phyloP scores from a whole-genome alignment of 92 coral and sea anemone genomes.

The Epizoanthus ramosus region DNA sequence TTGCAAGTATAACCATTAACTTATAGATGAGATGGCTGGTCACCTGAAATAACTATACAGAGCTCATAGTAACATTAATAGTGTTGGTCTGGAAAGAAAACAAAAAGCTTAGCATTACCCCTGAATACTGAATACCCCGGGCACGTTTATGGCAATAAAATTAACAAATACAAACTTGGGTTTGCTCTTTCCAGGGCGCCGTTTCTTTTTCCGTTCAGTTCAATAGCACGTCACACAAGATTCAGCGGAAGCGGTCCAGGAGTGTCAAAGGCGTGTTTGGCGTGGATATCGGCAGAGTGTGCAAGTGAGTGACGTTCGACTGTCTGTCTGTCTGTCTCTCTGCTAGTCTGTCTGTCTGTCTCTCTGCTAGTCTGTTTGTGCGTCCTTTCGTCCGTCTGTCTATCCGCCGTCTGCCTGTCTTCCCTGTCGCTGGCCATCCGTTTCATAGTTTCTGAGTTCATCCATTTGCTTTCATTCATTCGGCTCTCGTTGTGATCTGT shows the following conservation, averaged over 20 bases:
- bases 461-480: no score
- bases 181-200: constrained; percentile 76
- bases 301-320: constrained; percentile 57
- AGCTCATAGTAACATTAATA: no score
- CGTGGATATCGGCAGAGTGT: constrained; percentile 84
- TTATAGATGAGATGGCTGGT: no score
- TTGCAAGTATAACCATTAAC: no score
- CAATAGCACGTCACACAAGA: constrained; percentile 83
- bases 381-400: constrained; percentile 4
- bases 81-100: no score
- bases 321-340: constrained; percentile 7
- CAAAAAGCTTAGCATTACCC: no score
- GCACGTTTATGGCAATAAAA: not conserved
- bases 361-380: not conserved
- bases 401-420: not conserved
- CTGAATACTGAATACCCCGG: no score
- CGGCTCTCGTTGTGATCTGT: no score
- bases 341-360: not conserved
- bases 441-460: no score
- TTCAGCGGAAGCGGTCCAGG: constrained; percentile 86
- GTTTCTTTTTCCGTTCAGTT: constrained; percentile 93
- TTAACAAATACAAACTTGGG: not conserved
- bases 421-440: not conserved
- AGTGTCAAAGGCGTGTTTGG: constrained; percentile 92
- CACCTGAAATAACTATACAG: no score